Evolutionary conservation across 2,113 vertebrate species (phyloP), one percentile per base, ranked within the genome.

Genomic region (Corythornis madagascariensis): DNA sequence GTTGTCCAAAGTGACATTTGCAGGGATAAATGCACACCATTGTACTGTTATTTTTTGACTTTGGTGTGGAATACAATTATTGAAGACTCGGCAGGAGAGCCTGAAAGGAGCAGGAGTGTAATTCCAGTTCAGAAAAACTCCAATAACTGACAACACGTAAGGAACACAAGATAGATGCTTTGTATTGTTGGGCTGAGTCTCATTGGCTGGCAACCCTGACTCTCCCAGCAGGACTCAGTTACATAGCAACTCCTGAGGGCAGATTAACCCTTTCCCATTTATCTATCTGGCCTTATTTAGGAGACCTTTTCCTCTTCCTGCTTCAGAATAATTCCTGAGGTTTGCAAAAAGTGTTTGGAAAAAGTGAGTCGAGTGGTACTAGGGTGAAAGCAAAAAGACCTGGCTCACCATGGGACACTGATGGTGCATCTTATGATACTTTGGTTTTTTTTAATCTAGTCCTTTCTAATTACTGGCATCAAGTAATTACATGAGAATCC

Each of bases 121-220:
- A 94, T 94, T 91, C 91, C 85, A 93, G 84, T 91, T 92, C 91
- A 93, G 89, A 94, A 93, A 96, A 93, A 52, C 65, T 91, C 89
- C 84, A 95, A 66, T 94, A 94, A 92, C 64, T 89, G 92, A 92
- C 82, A 95, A 74, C 71, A 74, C 5, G 3, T 57, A 91, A 86
- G 84, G 92, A 93, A 93, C 75, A 90, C 47, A 95, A 93, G 92
- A 96, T 76, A 93, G 94, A 95, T 74, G 82, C 91, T 83, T 74
- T 91, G 87, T 94, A 72, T 92, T 96, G 78, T 93, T 7, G 3
- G 59, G 33, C 56, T 65, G 72, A 88, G 57, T 42, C 91, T 74
- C 82, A 93, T 77, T 94, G 94, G 92, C 78, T 93, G 82, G 61
- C 93, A 86, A 88, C n/a, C 15, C 75, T 69, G 75, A 71, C 85